A percentile compares a stretch with the other conserved stretches of the same genome.
These are phyloP conservation scores for Phthorimaea operculella DNA, from an alignment of 1,140 invertebrate species.

Conservation along the genomic window DNA sequence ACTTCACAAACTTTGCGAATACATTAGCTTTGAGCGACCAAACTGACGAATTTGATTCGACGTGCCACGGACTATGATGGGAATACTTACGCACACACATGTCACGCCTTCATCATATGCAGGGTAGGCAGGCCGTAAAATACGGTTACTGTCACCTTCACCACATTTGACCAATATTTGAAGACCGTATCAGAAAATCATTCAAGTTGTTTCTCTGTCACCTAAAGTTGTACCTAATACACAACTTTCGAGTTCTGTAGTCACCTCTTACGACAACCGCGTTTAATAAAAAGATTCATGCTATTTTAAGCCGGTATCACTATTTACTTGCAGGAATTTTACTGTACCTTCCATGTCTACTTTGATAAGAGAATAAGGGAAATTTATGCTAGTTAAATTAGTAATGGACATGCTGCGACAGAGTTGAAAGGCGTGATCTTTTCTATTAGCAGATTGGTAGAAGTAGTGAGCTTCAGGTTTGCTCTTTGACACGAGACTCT, in stretches of 20 bases:
- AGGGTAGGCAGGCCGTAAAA: too few species aligned
- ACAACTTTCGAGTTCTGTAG: too few species aligned
- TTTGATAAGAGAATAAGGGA: background rate
- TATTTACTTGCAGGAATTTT: too few species aligned
- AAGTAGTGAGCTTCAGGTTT: conserved; percentile 16
- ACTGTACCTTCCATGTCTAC: conserved; percentile 5
- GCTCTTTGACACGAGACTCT: conserved; percentile 38
- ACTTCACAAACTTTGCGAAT: conserved; percentile 51
- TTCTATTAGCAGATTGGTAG: conserved; percentile 20
- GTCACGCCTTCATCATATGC: background rate
- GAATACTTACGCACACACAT: background rate
- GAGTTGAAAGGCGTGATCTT: conserved; percentile 16
- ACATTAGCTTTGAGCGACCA: conserved; percentile 48
- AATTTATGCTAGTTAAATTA: conserved; percentile 8
- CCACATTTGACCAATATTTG: too few species aligned
- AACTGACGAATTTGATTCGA: conserved; percentile 50
- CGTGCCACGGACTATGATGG: conserved; percentile 13
- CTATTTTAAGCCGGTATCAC: too few species aligned
- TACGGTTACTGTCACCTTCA: too few species aligned
- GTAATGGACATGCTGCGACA: conserved; percentile 13
- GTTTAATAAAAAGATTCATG: too few species aligned
- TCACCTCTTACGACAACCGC: too few species aligned
- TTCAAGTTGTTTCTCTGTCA: too few species aligned
- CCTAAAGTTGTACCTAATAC: too few species aligned
- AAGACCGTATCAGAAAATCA: too few species aligned